Evolutionary conservation across 2,113 vertebrate species (phyloP), one percentile per base, ranked within the genome.

Genomic region (Halichoeres trimaculatus): DNA sequence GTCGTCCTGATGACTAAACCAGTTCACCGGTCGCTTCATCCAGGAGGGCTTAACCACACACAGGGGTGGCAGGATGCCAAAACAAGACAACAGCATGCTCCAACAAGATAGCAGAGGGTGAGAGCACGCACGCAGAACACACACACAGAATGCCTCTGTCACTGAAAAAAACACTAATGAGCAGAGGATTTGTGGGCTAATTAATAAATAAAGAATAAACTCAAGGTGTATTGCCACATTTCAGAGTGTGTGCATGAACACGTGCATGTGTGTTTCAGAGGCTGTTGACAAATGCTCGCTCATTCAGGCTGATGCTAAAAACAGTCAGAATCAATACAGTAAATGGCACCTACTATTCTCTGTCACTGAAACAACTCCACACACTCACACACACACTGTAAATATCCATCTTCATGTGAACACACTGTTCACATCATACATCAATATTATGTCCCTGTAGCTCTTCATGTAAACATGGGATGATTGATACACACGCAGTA

Each of bases 21-120:
- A 79, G 65, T 38, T 64, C 58, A 80, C 75, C 78, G 81, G 61
- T 80, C 62, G 59, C 86, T 61, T 77, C 62, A 76, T 63, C 64
- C 48, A 85, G 20, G 57, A 65, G 70, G 51, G 62, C 76, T 52
- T 72, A 62, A 40, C 57, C 67, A 76, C 73, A 62, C 64, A 76
- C 66, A 62, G 54, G 58, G 56, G 57, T 52, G 70, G 53, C 56
- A 30, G 30, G 30, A 4, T 30, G 30, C 30, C 30, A 30, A 30
- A 30, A 30, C 30, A 30, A 30, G 30, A 30, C 30, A 78, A 73
- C 73, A 58, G 66, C 73, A 81, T 76, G 76, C 74, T 59, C 66
- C 62, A 50, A 78, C 52, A 62, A 85, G 67, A 68, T 63, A 70
- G 62, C 30, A 50, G 65, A 70, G 48, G 47, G 51, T 61, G 50